Evolutionary conservation across 2,797 vertebrate species (phyloP).

Genomic region (Oceanodroma leucorhoa): DNA sequence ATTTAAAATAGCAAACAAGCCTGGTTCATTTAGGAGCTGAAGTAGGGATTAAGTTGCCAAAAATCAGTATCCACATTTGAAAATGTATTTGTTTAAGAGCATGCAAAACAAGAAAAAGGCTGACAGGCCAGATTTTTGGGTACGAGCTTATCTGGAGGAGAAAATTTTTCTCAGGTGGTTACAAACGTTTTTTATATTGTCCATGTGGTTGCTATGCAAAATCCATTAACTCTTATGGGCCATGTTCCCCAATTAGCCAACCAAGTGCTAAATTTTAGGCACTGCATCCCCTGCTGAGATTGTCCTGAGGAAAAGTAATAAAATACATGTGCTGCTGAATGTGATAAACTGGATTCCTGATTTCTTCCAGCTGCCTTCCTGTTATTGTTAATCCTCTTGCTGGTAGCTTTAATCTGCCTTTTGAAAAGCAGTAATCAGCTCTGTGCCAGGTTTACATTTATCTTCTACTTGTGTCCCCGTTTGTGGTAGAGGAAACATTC

Average conservation of each 20-base stretch:
- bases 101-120: neutral
- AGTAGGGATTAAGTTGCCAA: neutral
- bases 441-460: neutral
- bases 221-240: neutral
- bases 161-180: neutral
- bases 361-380: conserved; percentile 23
- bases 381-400: neutral
- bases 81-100: neutral
- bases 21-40: neutral
- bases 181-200: neutral
- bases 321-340: neutral
- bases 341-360: conserved; percentile 10
- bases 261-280: neutral
- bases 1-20: neutral
- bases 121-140: neutral
- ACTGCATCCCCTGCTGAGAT: neutral
- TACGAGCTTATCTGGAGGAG: neutral
- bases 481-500: neutral
- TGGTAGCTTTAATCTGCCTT: conserved; percentile 23
- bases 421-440: neutral
- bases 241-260: neutral
- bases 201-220: neutral
- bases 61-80: neutral
- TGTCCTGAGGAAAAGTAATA: neutral
- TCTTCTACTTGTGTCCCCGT: neutral